These are phyloP conservation scores for Acanthococcus lagerstroemiae DNA, from an alignment of 2,888 invertebrate species.

Conservation along the genomic window DNA sequence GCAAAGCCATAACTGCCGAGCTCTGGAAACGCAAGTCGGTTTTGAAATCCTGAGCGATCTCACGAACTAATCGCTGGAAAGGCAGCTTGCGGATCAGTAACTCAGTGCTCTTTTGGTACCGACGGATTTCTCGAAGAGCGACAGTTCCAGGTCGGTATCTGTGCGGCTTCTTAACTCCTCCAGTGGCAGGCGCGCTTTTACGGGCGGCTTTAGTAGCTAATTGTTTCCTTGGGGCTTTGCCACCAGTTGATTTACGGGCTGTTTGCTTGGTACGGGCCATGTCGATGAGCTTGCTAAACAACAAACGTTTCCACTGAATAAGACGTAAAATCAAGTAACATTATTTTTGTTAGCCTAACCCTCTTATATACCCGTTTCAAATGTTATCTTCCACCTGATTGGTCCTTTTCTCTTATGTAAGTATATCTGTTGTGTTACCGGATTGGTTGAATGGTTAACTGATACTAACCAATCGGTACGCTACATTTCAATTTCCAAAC, in stretches of 20 bases:
- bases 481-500: too few species aligned
- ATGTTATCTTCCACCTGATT: too few species aligned
- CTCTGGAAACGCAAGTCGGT: constrained; percentile 43
- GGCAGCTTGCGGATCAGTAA: constrained; percentile 47
- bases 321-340: too few species aligned
- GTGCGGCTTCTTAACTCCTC: constrained; percentile 49
- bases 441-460: too few species aligned
- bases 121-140: constrained; percentile 57
- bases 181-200: constrained; percentile 47
- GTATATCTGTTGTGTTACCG: too few species aligned
- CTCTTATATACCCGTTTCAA: too few species aligned
- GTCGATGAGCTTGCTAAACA: too few species aligned
- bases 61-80: constrained; percentile 48
- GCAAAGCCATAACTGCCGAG: constrained; percentile 32
- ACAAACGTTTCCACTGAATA: too few species aligned
- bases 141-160: constrained; percentile 41
- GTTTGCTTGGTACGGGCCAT: constrained; percentile 51
- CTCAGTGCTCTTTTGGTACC: constrained; percentile 49
- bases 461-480: too few species aligned
- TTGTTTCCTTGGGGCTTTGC: constrained; percentile 49
- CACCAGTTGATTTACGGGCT: constrained; percentile 48
- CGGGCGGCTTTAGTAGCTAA: constrained; percentile 48
- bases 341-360: too few species aligned
- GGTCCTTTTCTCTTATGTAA: too few species aligned
- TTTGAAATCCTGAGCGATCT: constrained; percentile 47